Base-by-base conservation (phyloP, 2,888 invertebrate species). In the Agonopterix heracliana region DNA sequence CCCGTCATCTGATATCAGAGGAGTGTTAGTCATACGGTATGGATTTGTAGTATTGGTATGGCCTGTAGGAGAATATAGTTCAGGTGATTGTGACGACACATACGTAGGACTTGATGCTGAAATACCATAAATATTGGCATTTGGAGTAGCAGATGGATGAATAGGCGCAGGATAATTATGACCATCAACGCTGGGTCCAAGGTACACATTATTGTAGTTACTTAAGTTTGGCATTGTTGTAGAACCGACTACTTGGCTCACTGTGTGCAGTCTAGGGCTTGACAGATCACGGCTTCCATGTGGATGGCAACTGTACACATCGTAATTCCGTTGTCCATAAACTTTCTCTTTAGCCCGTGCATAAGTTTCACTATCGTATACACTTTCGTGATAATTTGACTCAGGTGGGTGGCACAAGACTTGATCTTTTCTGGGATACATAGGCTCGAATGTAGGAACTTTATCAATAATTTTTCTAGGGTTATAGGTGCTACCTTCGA, bases 191-290 rank as follows among this genome's bases (percentile, higher is more conserved):
- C 64, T 65, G 46, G 77, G 54, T 50, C 66, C 67, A 45, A 73
- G 57, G 64, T 83, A 86, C 54, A 77, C 64, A 59, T 76, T 80
- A 61, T 72, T 83, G 56, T 81, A 85, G 54, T 73, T 77, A 63
- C 82, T 84, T 62, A 88, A 71, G 71, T 89, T 88, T 59, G 89
- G 88, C 88, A 88, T 88, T 56, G 87, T 88, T 55, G 79, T 84
- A 49, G 88, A 87, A 63, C 81, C 81, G 43, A 88, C 88, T 49
- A 84, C 82, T 64, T 87, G 87, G 61, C 86, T 86, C 45, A 87
- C 81, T 54, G 87, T 85, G 53, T 82, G 85, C 45, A 87, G 66
- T 67, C 83, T 75, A 49, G 86, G 76, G 60, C 73, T 82, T 51
- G 76, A 67, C 51, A 81, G 54, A 56, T 85, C 80, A 57, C 78